Conservation (phyloP, 2,888 invertebrate genomes). For the Xestia c-nigrum region DNA sequence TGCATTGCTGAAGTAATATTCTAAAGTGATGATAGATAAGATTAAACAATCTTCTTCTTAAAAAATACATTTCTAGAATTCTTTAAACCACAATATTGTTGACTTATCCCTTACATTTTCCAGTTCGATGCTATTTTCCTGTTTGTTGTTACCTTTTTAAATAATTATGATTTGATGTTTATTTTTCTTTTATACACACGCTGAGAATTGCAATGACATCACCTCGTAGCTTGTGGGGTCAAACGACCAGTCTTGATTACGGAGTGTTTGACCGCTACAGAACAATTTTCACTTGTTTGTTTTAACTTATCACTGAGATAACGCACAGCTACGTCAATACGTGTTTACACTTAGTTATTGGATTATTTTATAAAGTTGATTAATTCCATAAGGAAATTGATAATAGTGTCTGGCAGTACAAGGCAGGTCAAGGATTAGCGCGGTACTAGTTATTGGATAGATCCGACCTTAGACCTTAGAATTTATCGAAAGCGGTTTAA, state of each 20-base stretch:
- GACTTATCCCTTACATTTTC: slow-evolving; percentile 38
- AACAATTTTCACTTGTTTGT: slow-evolving; percentile 70
- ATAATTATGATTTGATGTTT: slow-evolving; percentile 62
- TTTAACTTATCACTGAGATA: slow-evolving; percentile 68
- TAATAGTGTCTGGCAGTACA: slow-evolving; percentile 66
- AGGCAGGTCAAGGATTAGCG: slow-evolving; percentile 64
- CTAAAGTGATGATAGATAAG: background rate
- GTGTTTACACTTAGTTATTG: slow-evolving; percentile 73
- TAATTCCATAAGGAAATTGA: slow-evolving; percentile 73
- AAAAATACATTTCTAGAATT: background rate
- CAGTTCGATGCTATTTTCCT: slow-evolving; percentile 32
- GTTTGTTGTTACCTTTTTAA: slow-evolving; percentile 46
- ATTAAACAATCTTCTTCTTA: background rate
- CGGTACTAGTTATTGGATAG: slow-evolving; percentile 14
- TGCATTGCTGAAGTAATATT: slow-evolving; percentile 4
- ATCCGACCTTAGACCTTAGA: slow-evolving; percentile 27
- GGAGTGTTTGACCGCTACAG: slow-evolving; percentile 69
- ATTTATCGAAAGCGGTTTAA: slow-evolving; percentile 22
- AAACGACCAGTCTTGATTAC: slow-evolving; percentile 66
- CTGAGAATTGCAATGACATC: slow-evolving; percentile 67
- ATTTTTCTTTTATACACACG: slow-evolving; percentile 52
- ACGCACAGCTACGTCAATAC: slow-evolving; percentile 75
- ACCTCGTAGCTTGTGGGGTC: slow-evolving; percentile 64
- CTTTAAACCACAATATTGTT: slow-evolving; percentile 7
- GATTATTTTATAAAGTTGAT: slow-evolving; percentile 67